These are phyloP conservation scores for Montipora sp. DNA, from an alignment of 64 coral and sea anemone genomes.

Conservation along the genomic window DNA sequence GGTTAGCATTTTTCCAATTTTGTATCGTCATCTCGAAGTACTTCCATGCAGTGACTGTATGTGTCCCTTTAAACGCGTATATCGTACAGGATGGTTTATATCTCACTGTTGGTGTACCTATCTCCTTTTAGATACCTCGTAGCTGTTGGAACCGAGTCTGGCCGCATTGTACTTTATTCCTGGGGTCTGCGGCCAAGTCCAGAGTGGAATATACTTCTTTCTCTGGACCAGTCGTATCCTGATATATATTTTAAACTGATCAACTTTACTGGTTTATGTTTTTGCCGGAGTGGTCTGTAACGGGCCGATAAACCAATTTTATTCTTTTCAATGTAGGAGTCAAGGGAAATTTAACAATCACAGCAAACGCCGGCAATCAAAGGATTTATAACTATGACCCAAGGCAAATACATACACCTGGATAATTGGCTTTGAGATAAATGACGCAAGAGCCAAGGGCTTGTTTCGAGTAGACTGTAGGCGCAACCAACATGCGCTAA, in stretches of 20 bases:
- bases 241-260: background rate
- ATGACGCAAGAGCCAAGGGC: too few relatives aligned
- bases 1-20: too few relatives aligned
- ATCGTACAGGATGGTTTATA: background rate
- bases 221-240: constrained; percentile 58
- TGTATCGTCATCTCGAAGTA: too few relatives aligned
- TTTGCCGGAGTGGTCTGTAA: background rate
- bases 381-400: too few relatives aligned
- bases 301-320: background rate
- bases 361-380: too few relatives aligned
- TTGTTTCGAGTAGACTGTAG: too few relatives aligned
- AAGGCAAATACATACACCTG: too few relatives aligned
- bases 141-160: constrained; percentile 75
- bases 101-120: background rate
- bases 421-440: too few relatives aligned
- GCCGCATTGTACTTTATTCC: constrained; percentile 72
- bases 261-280: background rate
- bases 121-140: constrained; percentile 61
- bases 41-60: too few relatives aligned
- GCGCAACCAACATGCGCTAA: too few relatives aligned
- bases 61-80: background rate
- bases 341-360: too few relatives aligned
- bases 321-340: background rate
- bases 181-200: constrained; percentile 27
- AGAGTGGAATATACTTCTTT: constrained; percentile 9